These are phyloP conservation scores for Rhinogobio ventralis DNA, from an alignment of 2,797 vertebrate species.

Conservation along the genomic window DNA sequence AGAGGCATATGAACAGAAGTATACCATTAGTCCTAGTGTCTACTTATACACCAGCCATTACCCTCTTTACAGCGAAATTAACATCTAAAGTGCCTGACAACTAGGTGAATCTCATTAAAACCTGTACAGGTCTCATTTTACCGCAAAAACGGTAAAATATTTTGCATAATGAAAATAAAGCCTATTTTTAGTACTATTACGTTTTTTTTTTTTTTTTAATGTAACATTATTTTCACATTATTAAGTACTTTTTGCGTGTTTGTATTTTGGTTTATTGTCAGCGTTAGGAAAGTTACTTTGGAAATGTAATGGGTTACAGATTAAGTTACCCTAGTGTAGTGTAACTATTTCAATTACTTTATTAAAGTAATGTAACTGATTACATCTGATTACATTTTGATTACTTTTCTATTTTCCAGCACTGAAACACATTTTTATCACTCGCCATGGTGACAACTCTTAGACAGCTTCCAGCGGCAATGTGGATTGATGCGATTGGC, in stretches of 20 bases:
- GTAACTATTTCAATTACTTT: no score
- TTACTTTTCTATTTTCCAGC: no score
- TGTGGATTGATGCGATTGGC: no score
- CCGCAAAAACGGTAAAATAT: neutral
- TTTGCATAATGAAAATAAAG: neutral
- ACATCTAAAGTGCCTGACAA: constrained; percentile 27
- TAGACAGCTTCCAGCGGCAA: no score
- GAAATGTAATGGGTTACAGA: no score
- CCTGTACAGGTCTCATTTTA: neutral
- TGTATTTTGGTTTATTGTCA: neutral
- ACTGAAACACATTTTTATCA: no score
- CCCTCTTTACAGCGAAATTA: constrained; percentile 17
- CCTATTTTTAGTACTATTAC: neutral
- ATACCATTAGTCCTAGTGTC: constrained; percentile 2
- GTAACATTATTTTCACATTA: neutral
- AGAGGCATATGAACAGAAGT: neutral
- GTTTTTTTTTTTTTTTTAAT: neutral
- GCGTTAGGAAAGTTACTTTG: no score
- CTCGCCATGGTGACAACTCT: no score
- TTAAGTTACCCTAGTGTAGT: no score
- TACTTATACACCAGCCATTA: constrained; percentile 16
- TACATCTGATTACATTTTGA: no score
- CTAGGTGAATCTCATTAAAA: constrained; percentile 12
- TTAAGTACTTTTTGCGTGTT: neutral
- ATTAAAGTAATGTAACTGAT: no score